These are phyloP conservation scores for Antrozous pallidus DNA, from an alignment of 2,797 vertebrate genomes.

Conservation along the genomic window DNA sequence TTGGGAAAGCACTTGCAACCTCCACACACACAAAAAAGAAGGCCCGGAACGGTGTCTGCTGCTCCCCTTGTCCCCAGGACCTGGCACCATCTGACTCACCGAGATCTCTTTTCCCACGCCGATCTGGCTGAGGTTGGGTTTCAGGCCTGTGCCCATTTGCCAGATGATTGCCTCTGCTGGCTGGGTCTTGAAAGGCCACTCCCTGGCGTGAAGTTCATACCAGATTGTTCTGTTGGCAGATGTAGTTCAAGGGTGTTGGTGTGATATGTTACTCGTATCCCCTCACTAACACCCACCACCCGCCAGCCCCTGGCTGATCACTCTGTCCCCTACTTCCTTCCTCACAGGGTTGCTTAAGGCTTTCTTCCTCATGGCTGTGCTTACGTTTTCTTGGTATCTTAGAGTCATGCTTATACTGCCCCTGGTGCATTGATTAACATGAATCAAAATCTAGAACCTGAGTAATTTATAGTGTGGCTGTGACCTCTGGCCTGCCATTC, in stretches of 20 bases:
- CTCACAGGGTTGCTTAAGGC: neutral
- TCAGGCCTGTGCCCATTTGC: constrained; percentile 97
- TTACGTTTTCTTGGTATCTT: neutral
- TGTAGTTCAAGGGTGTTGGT: neutral
- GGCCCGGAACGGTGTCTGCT: neutral
- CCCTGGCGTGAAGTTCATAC: constrained; percentile 97
- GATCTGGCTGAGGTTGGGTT: constrained; percentile 96
- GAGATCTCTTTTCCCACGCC: constrained; percentile 99
- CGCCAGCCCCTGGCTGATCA: no score
- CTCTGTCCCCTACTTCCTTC: neutral
- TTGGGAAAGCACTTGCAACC: neutral
- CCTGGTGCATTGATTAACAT: neutral
- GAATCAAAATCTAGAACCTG: neutral
- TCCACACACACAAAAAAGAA: neutral
- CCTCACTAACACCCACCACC: neutral
- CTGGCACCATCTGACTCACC: constrained; percentile 80
- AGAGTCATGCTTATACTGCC: neutral
- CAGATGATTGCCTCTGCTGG: constrained; percentile 98
- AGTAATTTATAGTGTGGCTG: neutral
- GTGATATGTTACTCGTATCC: neutral
- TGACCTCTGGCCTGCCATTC: neutral
- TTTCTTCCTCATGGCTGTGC: neutral
- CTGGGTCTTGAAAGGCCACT: constrained; percentile 99
- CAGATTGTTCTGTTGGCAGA: constrained; percentile 92
- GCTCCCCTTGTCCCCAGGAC: rapidly evolving